Evolutionary conservation across 2,888 invertebrate species (phyloP), one percentile per base, ranked within the genome.

Genomic region (Drosophila testacea): DNA sequence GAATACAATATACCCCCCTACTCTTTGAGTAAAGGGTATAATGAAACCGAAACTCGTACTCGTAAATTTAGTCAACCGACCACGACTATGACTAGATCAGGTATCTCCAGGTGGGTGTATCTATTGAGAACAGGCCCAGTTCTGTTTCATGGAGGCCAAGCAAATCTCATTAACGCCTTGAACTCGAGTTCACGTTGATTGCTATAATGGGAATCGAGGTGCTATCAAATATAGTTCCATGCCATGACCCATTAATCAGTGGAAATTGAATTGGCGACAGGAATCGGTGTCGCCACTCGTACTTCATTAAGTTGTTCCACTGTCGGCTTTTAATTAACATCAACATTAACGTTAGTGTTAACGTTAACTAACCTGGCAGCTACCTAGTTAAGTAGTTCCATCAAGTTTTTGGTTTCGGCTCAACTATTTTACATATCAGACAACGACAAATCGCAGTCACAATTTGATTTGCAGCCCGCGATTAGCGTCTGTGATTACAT

Each of bases 381-480:
- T n/a, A 54, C 16, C 41, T 22, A 34, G n/a, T 44, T 56, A 44
- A 56, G 27, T 44, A 56, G 55, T 13, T 44, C 6, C 55, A 55
- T 55, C 44, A 27, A 42, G 42, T 55, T 55, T 42, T 22, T 36
- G 50, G 34, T 36, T 36, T 36, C 50, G 50, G 28, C 44, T 57
- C 56, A 52, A 61, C 67, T 69, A 69, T 69, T 78, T 81, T 71
- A 75, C 64, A 70, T 69, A 79, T 69, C 67, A 77, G 46, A 65
- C 50, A 59, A 46, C 67, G 59, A 73, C 74, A 55, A 66, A 59
- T 70, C 51, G 71, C 48, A 72, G 71, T 71, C 77, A 77, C 77
- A 83, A 77, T 77, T 83, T 84, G 83, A 83, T 83, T 83, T 83
- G 79, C 77, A 71, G 68, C 52, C 52, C 70, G 56, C 81, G 83